Evolutionary conservation across 2,888 invertebrate genomes (phyloP), one percentile per base, ranked within the genome.

Genomic region (Chironomus riparius): DNA sequence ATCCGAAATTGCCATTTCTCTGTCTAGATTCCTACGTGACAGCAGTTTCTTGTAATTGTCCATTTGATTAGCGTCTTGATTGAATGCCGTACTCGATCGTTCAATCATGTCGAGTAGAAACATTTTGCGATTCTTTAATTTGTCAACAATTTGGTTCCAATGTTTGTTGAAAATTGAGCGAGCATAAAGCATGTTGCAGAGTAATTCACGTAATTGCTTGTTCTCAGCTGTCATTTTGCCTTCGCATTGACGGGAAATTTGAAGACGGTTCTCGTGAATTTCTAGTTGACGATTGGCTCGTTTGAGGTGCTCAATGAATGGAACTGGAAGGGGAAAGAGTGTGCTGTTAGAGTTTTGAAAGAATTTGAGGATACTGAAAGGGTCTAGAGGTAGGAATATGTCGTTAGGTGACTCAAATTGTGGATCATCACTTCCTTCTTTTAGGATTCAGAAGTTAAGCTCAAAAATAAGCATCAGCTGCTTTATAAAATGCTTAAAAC

Each of bases 71-170:
- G 81, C 82, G 76, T 82, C 82, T 68, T 81, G 81, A 68, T 83
- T 83, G 76, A 83, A 84, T 5, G 82, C 82, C 48, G 80, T 79
- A 56, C 83, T 76, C 0, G 83, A 83, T 15, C 82, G 81, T 73
- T 83, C 83, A 18, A 83, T 82, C 18, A 84, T 78, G 76, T 83
- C 83, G 4, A 81, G 80, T 0, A 84, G 79, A 77, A 83, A 83
- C 77, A 83, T 83, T 68, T 83, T 81, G 75, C 84, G 83, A 70
- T 81, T 81, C 62, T 81, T 82, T 13, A 84, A 77, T 6, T 80
- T 80, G 21, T 80, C 81, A 6, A 84, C 82, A 80, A 83, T 80
- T 72, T 82, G 82, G 4, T 80, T 79, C 78, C 83, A 84, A 2
- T 81, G 79, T 4, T 81, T 80, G 70, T 84, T 83, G 73, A 84